Evolutionary conservation across 1,140 invertebrate genomes (phyloP), one percentile per base, ranked within the genome.

Genomic region (Platorchestia sp.): DNA sequence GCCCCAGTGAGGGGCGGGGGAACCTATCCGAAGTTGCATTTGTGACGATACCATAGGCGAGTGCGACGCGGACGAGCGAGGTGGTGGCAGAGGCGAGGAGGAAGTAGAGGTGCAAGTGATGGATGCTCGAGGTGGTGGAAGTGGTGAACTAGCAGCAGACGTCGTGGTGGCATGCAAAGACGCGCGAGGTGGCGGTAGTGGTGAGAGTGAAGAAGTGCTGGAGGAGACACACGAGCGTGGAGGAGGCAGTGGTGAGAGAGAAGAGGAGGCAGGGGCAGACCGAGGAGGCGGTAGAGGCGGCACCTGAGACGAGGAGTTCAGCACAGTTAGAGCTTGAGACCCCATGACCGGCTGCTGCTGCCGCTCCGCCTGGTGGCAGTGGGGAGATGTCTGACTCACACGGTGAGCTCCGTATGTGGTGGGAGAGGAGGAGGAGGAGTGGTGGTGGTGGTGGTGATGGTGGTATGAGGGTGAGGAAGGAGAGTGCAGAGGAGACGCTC

Each of bases 191-290:
- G 86, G 95, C 44, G 47, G 95, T 47, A 45, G 45, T 22, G 91
- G 91, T 93, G 91, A 93, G 45, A 45, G 36, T 43, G 95, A 95
- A 51, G 89, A 59, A 43, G 95, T 47, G 75, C 41, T 89, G 44
- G 86, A 36, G 41, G 75, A 95, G 59, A 75, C 59, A 75, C 59
- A 75, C 1, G 75, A 59, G 47, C 86, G 95, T 86, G 96, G 95
- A 87, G 96, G 96, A 47, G 96, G 96, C 96, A 96, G 96, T 91
- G 96, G 95, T 95, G 97, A 96, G 89, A 96, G 96, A 95, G 96
- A 75, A 96, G 51, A 95, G 96, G 96, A 96, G 91, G 96, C 95
- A 95, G 95, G 47, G 95, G 95, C 86, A 95, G 96, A 96, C 42
- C 86, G 95, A 86, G 95, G 95, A 43, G 95, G 95, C n/a, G 95